These are phyloP conservation scores for Anastatus disparis DNA, from an alignment of 1,140 invertebrate genomes.

Conservation along the genomic window DNA sequence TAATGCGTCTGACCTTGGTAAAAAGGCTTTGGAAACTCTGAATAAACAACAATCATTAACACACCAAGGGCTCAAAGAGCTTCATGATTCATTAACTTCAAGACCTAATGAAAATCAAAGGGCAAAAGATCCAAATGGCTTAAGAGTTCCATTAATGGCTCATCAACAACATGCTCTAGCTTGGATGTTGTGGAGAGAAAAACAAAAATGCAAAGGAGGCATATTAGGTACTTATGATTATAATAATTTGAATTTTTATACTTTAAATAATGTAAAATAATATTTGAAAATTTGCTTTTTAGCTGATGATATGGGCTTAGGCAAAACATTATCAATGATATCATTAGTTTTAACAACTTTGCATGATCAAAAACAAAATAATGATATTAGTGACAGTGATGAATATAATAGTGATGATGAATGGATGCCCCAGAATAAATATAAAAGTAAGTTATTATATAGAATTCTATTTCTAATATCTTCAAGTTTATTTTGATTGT, in stretches of 20 bases:
- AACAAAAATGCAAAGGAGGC: constrained; percentile 83
- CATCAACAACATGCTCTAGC: constrained; percentile 89
- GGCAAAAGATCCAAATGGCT: constrained; percentile 72
- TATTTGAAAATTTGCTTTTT: constrained; percentile 39
- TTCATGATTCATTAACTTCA: constrained; percentile 78
- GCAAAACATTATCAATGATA: constrained; percentile 94
- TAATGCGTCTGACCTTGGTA: constrained; percentile 46
- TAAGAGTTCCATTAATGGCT: constrained; percentile 79
- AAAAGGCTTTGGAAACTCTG: constrained; percentile 71
- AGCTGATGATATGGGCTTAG: constrained; percentile 96
- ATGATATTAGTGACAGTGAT: constrained; percentile 46
- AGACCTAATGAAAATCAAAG: constrained; percentile 72
- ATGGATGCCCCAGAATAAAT: constrained; percentile 44
- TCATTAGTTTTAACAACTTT: constrained; percentile 71
- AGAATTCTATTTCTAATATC: not conserved
- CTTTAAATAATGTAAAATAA: constrained; percentile 28
- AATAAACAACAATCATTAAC: constrained; percentile 75
- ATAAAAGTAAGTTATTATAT: constrained; percentile 57
- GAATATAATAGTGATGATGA: constrained; percentile 49
- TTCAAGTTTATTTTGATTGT: not conserved
- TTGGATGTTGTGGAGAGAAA: constrained; percentile 91
- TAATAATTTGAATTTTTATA: constrained; percentile 11
- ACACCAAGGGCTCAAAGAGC: constrained; percentile 75
- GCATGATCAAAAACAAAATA: constrained; percentile 47
- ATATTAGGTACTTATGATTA: constrained; percentile 68